Evolutionary conservation across 2,888 invertebrate genomes (phyloP).

Genomic region (Mesopsocus fuscifrons): DNA sequence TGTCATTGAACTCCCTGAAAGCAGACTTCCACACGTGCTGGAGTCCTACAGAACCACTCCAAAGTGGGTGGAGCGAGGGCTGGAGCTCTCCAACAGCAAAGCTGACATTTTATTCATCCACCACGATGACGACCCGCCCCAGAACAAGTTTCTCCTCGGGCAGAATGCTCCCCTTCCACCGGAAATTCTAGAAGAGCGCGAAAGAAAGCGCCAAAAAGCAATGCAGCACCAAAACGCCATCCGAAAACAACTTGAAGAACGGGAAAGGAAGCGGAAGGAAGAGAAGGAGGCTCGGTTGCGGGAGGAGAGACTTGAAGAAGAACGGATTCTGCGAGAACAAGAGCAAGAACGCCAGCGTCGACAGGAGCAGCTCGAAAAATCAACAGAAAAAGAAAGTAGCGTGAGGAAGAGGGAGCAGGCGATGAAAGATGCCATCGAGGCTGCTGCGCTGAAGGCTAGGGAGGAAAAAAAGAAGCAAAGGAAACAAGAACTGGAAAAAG

Average conservation of each 20-base stretch:
- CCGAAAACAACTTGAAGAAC: slow-evolving; percentile 65
- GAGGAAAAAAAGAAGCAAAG: slow-evolving; percentile 16
- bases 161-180: slow-evolving; percentile 74
- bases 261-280: slow-evolving; percentile 51
- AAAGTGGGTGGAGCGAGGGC: slow-evolving; percentile 36
- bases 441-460: slow-evolving; percentile 17
- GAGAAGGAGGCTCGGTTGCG: slow-evolving; percentile 51
- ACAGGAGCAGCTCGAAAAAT: slow-evolving; percentile 42
- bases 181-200: slow-evolving; percentile 58
- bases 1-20: slow-evolving; percentile 28
- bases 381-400: slow-evolving; percentile 18
- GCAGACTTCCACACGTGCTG: slow-evolving; percentile 29
- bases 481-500: slow-evolving; percentile 8
- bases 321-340: slow-evolving; percentile 51
- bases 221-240: slow-evolving; percentile 74
- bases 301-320: slow-evolving; percentile 68
- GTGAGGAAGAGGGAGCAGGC: slow-evolving; percentile 20
- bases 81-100: slow-evolving; percentile 23
- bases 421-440: slow-evolving; percentile 13
- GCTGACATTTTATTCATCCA: slow-evolving; percentile 38
- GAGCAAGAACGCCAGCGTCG: slow-evolving; percentile 45
- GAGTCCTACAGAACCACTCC: slow-evolving; percentile 27
- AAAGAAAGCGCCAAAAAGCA: slow-evolving; percentile 62
- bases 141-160: slow-evolving; percentile 45
- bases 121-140: slow-evolving; percentile 24